Base-by-base conservation (phyloP, 2,113 vertebrate genomes). In the Eleginops maclovinus region DNA sequence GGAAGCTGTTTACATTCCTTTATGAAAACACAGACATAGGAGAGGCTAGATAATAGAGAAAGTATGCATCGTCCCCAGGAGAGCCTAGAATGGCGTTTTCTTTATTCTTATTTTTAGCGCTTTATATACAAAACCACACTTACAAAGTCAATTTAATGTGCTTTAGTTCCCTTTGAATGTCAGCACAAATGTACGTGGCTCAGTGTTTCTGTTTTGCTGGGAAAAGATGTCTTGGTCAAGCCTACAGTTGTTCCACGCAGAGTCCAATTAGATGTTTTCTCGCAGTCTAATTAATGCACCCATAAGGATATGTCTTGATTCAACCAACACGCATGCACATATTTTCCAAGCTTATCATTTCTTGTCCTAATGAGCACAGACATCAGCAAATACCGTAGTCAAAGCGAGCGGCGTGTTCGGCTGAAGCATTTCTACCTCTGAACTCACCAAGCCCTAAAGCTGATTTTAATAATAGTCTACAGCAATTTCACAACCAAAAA, bases 241-340 rank as follows among this genome's bases (percentile, higher is more conserved):
- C 66, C 46, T 73, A 49, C 67, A 58, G 68, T 80, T 55, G 75
- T 41, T 56, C 84, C 80, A 87, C 72, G 17, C 58, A 53, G 88
- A 91, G 85, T 80, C 88, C 88, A 93, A 91, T 93, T 91, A 91
- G 80, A 86, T 51, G 41, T 61, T 83, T n/a, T 87, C 85, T n/a
- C 28, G 74, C 73, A 62, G 82, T 66, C 82, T 92, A 85, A 91
- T 92, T 89, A 88, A 83, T 85, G 76, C 77, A 24, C 54, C 83
- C 86, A 67, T 85, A 75, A 88, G 74, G 72, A 90, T 40, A 46
- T 84, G 53, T 88, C 79, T 82, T 82, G 82, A 88, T 88, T 90
- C 41, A 67, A 84, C 84, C 84, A 87, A 87, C 81, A 87, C 26
- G 71, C 56, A 41, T 54, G 59, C 68, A 59, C 65, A 58, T 63